A percentile compares a stretch with the other conserved stretches of the same genome.
Evolutionary conservation across 35 echinoderm and acorn worm species (phyloP).

Genomic region (Ophiothrix spiculata): DNA sequence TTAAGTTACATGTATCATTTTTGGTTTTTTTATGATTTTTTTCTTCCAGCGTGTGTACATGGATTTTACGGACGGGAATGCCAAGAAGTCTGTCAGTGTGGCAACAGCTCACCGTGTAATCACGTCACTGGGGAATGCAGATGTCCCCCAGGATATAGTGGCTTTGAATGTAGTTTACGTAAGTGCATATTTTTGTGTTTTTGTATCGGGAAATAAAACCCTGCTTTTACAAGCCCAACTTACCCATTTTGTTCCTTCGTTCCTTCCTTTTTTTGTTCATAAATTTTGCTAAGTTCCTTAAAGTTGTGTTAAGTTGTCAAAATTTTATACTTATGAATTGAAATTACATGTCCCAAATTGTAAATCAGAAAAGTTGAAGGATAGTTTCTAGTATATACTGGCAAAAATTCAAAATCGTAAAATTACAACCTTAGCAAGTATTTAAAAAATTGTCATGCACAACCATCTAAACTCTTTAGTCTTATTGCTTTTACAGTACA

Average conservation of each 20-base stretch:
- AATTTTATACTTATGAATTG: too few relatives aligned
- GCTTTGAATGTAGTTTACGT: slow-evolving; percentile 78
- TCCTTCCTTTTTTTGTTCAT: background rate
- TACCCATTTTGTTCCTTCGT: background rate
- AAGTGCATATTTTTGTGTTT: slow-evolving; percentile 32
- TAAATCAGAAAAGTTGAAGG: too few relatives aligned
- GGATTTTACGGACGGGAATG: slow-evolving; percentile 69
- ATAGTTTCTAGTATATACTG: too few relatives aligned
- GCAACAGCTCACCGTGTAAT: slow-evolving; percentile 66
- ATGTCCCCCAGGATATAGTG: slow-evolving; percentile 77
- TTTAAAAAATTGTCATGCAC: too few relatives aligned
- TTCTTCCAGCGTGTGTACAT: slow-evolving; percentile 56
- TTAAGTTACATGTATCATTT: background rate
- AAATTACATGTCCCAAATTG: too few relatives aligned
- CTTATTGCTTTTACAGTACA: too few relatives aligned
- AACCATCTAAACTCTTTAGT: too few relatives aligned
- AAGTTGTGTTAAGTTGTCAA: too few relatives aligned
- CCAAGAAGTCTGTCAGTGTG: slow-evolving; percentile 60
- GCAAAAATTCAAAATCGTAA: too few relatives aligned
- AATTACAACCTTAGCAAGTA: too few relatives aligned
- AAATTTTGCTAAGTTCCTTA: too few relatives aligned
- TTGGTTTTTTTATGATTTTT: slow-evolving; percentile 65
- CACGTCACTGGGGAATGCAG: slow-evolving; percentile 84
- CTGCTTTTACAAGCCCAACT: background rate
- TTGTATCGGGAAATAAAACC: background rate